Conservation (phyloP, 2,113 vertebrate species). For the Petroica traversi region DNA sequence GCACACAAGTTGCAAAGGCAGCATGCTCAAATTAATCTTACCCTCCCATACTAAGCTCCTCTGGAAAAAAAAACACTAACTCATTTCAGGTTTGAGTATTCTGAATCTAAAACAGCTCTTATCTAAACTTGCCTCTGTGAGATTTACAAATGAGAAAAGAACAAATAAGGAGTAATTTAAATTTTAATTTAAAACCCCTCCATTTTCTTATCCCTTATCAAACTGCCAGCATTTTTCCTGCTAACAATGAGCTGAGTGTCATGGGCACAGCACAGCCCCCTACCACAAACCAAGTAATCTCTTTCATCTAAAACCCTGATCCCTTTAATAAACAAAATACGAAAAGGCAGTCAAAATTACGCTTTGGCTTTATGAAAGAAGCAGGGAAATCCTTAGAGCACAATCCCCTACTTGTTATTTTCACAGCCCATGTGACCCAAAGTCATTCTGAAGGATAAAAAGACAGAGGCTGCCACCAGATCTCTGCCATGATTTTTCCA, state of each 20-base stretch:
- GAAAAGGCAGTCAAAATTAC: constrained; percentile 82
- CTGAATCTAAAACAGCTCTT: constrained; percentile 72
- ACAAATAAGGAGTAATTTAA: constrained; percentile 82
- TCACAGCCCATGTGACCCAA: constrained; percentile 80
- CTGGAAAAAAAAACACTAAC: constrained; percentile 34
- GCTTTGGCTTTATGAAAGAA: constrained; percentile 81
- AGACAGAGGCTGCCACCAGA: constrained; percentile 82
- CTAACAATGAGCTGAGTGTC: constrained; percentile 78
- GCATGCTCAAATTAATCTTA: neutral
- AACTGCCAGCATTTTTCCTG: constrained; percentile 78
- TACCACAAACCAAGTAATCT: constrained; percentile 79
- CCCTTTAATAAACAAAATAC: constrained; percentile 88
- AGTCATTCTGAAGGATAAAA: constrained; percentile 89
- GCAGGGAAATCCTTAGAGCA: constrained; percentile 80
- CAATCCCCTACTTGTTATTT: constrained; percentile 92
- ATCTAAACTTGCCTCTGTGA: constrained; percentile 76
- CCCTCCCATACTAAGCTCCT: neutral
- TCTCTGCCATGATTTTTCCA: constrained; percentile 85
- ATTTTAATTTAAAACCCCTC: constrained; percentile 81
- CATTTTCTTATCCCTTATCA: constrained; percentile 83
- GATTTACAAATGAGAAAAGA: constrained; percentile 77
- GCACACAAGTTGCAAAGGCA: constrained; percentile 34
- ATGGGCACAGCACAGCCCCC: constrained; percentile 70
- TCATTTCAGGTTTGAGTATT: constrained; percentile 54
- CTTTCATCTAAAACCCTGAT: constrained; percentile 84